Conservation (phyloP, 2,888 invertebrate species). For the Lordiphosa andalusiaca region DNA sequence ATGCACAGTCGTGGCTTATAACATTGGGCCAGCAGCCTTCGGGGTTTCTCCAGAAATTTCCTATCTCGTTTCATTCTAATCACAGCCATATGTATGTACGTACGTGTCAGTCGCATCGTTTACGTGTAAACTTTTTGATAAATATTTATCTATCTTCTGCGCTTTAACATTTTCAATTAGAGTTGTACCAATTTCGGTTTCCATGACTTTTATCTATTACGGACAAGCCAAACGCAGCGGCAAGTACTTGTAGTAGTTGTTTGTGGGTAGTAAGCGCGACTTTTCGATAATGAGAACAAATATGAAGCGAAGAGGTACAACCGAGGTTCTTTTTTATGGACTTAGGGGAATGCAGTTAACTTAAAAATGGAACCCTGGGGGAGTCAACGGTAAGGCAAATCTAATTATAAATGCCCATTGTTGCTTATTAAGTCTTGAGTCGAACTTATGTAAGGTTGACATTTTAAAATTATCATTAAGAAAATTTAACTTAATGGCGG, state of each 20-base stretch:
- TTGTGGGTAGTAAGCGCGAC: slow-evolving; percentile 5
- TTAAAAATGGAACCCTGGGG: too few species aligned
- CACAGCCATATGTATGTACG: slow-evolving; percentile 30
- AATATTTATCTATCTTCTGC: slow-evolving; percentile 65
- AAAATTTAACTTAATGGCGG: too few species aligned
- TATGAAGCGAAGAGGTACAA: neutral
- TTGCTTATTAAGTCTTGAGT: too few species aligned
- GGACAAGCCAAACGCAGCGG: slow-evolving; percentile 19
- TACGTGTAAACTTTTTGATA: slow-evolving; percentile 55
- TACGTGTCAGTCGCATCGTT: slow-evolving; percentile 55
- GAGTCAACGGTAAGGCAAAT: too few species aligned
- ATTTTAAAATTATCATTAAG: too few species aligned
- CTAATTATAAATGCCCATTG: too few species aligned
- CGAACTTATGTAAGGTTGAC: too few species aligned
- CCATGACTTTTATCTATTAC: slow-evolving; percentile 33
- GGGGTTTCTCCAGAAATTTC: too few species aligned
- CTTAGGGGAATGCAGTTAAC: neutral
- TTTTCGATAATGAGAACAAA: slow-evolving; percentile 21
- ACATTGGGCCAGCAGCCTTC: neutral
- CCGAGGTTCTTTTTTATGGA: neutral
- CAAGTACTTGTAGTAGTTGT: neutral
- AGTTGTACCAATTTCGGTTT: slow-evolving; percentile 62
- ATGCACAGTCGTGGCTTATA: too few species aligned
- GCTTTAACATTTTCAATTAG: slow-evolving; percentile 70
- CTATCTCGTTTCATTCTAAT: slow-evolving; percentile 35